Evolutionary conservation across 2,797 vertebrate species (phyloP), one percentile per base, ranked within the genome.

Genomic region (Euthynnus affinis): DNA sequence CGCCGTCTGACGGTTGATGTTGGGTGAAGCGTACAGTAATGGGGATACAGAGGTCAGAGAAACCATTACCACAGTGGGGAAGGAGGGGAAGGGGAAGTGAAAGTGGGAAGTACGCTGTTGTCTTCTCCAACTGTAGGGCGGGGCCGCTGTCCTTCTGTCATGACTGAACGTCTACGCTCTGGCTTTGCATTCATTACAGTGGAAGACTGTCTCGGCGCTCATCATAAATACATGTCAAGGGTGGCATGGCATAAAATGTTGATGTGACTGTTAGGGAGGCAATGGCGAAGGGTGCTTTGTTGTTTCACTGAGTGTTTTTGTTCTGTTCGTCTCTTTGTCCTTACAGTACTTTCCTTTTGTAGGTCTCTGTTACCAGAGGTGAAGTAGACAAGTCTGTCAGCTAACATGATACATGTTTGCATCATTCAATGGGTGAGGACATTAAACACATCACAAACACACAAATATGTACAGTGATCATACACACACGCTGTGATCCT

Each of bases 161-260:
- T 96, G 96, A 96, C 95, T 96, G 95, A 96, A 95, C 86, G 96
- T 95, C 96, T 92, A 53, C 57, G 6, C 1, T 32, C 78, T 49
- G 71, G 69, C 68, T 96, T 94, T 94, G 95, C 89, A 91, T 96
- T 97, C 95, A 96, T 97, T 96, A 96, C 80, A 91, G 29, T 90
- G 94, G 95, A 94, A 92, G 95, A 95, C 94, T 92, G 93, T 95
- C 94, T 92, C 91, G 87, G 90, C 58, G 29, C 76, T 84, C 77
- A 73, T 87, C 85, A 95, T 96, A 95, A 96, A 96, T 96, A 96
- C 93, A 95, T 95, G 96, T 96, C 95, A 95, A 81, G 91, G 94
- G 95, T 94, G 95, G 95, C 95, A 86, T 87, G 93, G 95, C 93
- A 95, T 96, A 92, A 96, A 93, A 95, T 84, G 76, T 85, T 65